Evolutionary conservation across 2,113 vertebrate species (phyloP).

Genomic region (Macrotis lagotis): DNA sequence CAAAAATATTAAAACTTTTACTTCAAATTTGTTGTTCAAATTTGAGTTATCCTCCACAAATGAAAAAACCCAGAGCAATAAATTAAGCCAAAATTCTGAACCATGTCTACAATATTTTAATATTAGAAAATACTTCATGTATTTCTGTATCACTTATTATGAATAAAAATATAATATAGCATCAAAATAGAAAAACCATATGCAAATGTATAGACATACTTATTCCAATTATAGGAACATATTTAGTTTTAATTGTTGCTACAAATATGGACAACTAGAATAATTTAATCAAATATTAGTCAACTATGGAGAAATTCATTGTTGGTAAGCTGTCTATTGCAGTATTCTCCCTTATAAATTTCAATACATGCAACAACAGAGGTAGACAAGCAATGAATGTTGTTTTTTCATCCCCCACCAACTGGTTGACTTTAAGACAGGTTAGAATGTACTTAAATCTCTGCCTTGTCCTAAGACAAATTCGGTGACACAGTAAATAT

Average conservation of each 20-base stretch:
- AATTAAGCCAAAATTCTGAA: neutral
- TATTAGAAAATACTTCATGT: conserved; percentile 61
- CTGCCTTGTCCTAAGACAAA: neutral
- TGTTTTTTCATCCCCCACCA: neutral
- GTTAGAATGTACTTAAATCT: neutral
- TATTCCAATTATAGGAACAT: neutral
- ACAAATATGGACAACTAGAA: neutral
- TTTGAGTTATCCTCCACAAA: neutral
- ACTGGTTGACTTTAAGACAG: neutral
- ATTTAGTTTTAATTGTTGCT: neutral
- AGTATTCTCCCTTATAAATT: neutral
- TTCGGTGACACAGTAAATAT: neutral
- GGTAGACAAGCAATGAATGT: neutral
- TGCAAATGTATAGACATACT: neutral
- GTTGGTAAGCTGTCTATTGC: neutral
- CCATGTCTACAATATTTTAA: neutral
- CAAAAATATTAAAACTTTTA: neutral
- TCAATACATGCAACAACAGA: neutral
- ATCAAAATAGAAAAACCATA: neutral
- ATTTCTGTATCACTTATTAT: conserved; percentile 48
- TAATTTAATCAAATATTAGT: neutral
- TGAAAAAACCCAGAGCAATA: neutral
- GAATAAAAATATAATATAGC: neutral
- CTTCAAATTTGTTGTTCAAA: neutral
- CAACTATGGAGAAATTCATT: neutral